Conservation (phyloP, 2,888 invertebrate species). For the Cryptus armator region DNA sequence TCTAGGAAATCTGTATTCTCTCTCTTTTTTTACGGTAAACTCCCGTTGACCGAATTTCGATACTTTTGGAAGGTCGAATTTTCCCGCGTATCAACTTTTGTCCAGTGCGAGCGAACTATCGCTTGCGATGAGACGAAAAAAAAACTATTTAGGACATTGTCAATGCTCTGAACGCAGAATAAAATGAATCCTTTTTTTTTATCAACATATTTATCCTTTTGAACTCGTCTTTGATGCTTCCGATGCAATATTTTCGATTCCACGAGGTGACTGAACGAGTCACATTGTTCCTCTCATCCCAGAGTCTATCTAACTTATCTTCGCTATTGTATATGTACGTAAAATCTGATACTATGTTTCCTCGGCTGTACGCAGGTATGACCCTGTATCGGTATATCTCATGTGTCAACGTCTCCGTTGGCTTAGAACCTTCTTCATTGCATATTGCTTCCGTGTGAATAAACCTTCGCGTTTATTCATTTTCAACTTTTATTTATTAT, state of each 20-base stretch:
- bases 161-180: not conserved
- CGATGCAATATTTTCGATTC: not conserved
- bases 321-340: not conserved
- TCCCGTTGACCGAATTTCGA: no score
- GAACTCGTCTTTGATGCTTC: not conserved
- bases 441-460: no score
- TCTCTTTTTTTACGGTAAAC: no score
- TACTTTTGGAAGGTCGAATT: not conserved
- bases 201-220: not conserved
- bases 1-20: not conserved
- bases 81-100: not conserved
- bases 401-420: not conserved
- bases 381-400: not conserved
- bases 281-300: not conserved
- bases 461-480: no score
- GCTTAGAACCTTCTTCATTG: no score
- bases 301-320: constrained; percentile 10
- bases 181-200: not conserved
- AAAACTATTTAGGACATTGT: no score
- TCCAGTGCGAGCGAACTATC: not conserved
- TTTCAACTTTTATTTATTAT: no score
- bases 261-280: not conserved
- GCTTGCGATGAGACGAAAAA: no score
- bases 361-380: not conserved
- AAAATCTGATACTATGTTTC: not conserved